Evolutionary conservation across 2,797 vertebrate species (phyloP).

Genomic region (Rhabdophis nuchalis): DNA sequence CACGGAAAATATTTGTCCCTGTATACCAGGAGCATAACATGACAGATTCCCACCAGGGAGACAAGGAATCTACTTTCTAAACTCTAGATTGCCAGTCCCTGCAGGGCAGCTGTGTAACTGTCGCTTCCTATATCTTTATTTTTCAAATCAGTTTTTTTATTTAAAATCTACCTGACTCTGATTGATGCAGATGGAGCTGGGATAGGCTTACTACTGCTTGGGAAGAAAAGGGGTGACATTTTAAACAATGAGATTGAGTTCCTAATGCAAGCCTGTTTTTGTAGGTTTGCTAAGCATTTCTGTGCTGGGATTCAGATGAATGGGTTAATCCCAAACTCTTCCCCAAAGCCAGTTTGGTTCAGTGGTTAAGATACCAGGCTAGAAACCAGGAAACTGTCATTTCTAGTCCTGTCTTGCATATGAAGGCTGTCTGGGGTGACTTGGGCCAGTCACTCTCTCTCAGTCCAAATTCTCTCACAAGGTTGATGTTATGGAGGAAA

Average conservation of each 20-base stretch:
- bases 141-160: not conserved
- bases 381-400: not conserved
- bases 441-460: not conserved
- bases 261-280: not conserved
- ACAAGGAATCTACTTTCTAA: not conserved
- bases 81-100: not conserved
- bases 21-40: not conserved
- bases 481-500: not conserved
- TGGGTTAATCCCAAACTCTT: not conserved
- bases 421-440: not conserved
- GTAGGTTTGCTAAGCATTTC: not conserved
- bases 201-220: not conserved
- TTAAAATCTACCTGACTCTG: not conserved
- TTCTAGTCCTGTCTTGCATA: not conserved
- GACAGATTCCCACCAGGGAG: not conserved
- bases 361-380: not conserved
- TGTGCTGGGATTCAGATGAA: not conserved
- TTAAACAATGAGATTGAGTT: not conserved
- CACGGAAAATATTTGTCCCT: not conserved
- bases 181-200: not conserved
- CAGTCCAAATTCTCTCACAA: not conserved
- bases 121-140: not conserved
- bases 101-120: not conserved
- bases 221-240: not conserved
- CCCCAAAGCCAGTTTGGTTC: not conserved